A percentile compares a stretch with the other conserved stretches of the same genome.
These are phyloP conservation scores for Eulemur mongoz DNA, from an alignment of 2,797 vertebrate genomes.

Conservation along the genomic window DNA sequence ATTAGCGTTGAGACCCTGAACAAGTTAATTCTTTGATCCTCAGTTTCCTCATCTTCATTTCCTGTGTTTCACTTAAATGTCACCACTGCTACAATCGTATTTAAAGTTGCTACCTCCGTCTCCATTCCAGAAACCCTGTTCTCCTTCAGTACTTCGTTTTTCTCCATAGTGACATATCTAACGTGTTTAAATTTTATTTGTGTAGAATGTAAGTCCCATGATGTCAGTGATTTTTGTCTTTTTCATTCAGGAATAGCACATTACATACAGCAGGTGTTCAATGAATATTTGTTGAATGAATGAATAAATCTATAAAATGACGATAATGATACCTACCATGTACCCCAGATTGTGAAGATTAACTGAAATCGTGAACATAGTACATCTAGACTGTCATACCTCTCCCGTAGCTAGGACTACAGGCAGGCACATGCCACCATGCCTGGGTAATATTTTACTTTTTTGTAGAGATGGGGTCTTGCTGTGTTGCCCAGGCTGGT, in stretches of 20 bases:
- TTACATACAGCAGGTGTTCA: background rate
- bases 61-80: conserved; percentile 8
- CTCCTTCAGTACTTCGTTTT: background rate
- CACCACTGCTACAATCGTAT: background rate
- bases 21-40: background rate
- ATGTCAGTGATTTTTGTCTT: background rate
- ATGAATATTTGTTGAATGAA: background rate
- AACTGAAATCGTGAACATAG: background rate
- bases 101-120: background rate
- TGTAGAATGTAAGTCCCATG: background rate
- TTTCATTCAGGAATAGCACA: background rate
- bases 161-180: background rate
- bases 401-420: no score
- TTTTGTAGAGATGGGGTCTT: background rate
- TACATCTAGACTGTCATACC: background rate
- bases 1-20: background rate
- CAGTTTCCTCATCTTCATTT: conserved; percentile 1
- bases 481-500: background rate
- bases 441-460: background rate
- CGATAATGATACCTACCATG: background rate
- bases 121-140: background rate
- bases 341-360: background rate
- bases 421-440: no score
- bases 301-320: conserved; percentile 4
- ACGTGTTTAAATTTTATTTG: background rate